These are phyloP conservation scores for Corythornis madagascariensis DNA, from an alignment of 2,113 vertebrate genomes.

Conservation along the genomic window DNA sequence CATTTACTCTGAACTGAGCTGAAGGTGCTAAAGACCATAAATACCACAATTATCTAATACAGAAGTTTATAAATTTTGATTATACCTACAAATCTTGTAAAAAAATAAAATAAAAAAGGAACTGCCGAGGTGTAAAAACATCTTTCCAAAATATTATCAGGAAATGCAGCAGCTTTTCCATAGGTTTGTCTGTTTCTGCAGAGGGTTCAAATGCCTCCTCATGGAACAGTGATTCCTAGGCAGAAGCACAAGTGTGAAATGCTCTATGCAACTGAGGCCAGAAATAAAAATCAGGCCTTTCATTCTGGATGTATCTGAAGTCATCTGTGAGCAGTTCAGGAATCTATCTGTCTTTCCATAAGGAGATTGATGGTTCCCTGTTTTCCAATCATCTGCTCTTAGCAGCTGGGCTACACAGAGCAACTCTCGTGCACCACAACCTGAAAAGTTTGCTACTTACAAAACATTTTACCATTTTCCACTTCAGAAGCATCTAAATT, in stretches of 20 bases:
- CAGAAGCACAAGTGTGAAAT: background rate
- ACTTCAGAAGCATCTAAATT: constrained; percentile 49
- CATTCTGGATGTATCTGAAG: background rate
- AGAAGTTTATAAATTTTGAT: background rate
- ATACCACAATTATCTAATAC: background rate
- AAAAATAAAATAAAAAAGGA: background rate
- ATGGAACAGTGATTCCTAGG: background rate
- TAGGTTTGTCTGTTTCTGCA: constrained; percentile 6
- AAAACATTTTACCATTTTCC: constrained; percentile 55
- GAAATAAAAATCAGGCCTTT: constrained; percentile 5
- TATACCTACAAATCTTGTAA: background rate
- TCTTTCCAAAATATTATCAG: background rate
- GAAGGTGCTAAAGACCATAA: background rate
- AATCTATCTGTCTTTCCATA: background rate
- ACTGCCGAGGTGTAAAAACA: background rate
- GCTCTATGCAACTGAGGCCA: background rate
- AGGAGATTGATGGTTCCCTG: background rate
- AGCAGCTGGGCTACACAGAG: background rate
- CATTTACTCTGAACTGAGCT: background rate
- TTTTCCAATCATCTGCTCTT: background rate
- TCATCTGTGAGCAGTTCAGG: constrained; percentile 2
- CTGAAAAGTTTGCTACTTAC: constrained; percentile 35
- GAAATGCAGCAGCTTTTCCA: background rate
- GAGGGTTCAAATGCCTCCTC: background rate
- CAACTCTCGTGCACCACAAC: background rate